Base-by-base conservation (phyloP, 2,888 invertebrate genomes). In the Ypsolopha scabrella region DNA sequence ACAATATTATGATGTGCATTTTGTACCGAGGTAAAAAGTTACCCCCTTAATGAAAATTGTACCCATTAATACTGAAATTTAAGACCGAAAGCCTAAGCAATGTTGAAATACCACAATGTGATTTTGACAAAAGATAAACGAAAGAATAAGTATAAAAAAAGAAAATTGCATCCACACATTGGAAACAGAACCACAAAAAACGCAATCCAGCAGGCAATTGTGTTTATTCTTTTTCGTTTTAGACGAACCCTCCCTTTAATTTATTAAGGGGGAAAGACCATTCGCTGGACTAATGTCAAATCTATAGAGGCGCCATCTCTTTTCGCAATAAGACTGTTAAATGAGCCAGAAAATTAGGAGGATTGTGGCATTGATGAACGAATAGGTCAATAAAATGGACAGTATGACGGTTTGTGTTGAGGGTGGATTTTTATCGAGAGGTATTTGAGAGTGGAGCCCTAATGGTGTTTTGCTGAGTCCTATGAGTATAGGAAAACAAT, bases 311-410 rank as follows among this genome's bases (percentile, higher is more conserved):
- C 79, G 80, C 75, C 81, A 63, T 58, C 63, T 57, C 51, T 53
- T 59, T 63, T 66, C 65, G 64, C 79, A 74, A 76, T 82, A 82
- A 80, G 80, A 80, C 80, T 62, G 78, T 77, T 77, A 70, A 85
- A 85, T 85, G 85, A 83, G 72, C 64, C 73, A 72, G 63, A 75
- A 85, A 85, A 85, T 83, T 83, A 82, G 74, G 73, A 41, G 78
- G 75, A 68, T 75, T 75, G 74, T 63, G 68, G 70, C 64, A 64
- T 63, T 70, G 74, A 67, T 74, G 73, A 69, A 59, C 58, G 70
- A 62, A 63, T 64, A 64, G 60, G 62, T 67, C 68, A 70, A 65
- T 63, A 65, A 55, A 60, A 59, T 57, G 37, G 47, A 47, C 47
- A 47, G 13, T 47, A 13, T n/a, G 11, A 7, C 13, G 36, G 9